A percentile compares a stretch with the other conserved stretches of the same genome.
These are phyloP conservation scores for Borostomias antarcticus DNA, from an alignment of 2,797 vertebrate species.

Conservation along the genomic window DNA sequence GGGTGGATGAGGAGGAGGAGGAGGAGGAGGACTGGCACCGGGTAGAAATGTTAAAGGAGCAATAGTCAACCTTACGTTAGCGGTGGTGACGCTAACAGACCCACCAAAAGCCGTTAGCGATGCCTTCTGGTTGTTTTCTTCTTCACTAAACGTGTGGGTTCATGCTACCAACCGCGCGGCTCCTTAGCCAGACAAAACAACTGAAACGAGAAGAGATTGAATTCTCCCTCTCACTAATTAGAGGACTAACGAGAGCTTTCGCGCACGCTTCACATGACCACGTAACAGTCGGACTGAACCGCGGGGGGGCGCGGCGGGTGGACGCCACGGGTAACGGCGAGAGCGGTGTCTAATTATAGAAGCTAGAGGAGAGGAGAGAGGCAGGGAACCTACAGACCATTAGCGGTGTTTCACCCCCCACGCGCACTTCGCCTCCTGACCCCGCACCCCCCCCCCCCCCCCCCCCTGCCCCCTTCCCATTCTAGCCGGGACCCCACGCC, in stretches of 20 bases:
- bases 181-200: too few species aligned
- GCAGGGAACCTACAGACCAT: background rate
- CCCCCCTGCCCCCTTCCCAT: constrained; percentile 62
- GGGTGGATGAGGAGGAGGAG: constrained; percentile 63
- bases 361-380: background rate
- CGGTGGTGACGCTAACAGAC: background rate
- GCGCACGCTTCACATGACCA: background rate
- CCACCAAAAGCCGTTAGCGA: too few species aligned
- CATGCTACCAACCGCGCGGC: too few species aligned
- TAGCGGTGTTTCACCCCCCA: constrained; percentile 14
- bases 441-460: constrained; percentile 55
- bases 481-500: constrained; percentile 52
- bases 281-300: background rate
- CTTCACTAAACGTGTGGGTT: too few species aligned
- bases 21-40: constrained; percentile 10
- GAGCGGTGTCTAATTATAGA: constrained; percentile 68
- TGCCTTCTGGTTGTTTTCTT: background rate
- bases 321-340: constrained; percentile 49
- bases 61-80: background rate
- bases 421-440: constrained; percentile 53
- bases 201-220: too few species aligned
- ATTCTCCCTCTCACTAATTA: too few species aligned
- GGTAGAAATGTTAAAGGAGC: too few species aligned
- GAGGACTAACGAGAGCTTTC: too few species aligned
- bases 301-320: constrained; percentile 38